Evolutionary conservation across 2,113 vertebrate genomes (phyloP).

Genomic region (Ophthalmolycus amberensis): DNA sequence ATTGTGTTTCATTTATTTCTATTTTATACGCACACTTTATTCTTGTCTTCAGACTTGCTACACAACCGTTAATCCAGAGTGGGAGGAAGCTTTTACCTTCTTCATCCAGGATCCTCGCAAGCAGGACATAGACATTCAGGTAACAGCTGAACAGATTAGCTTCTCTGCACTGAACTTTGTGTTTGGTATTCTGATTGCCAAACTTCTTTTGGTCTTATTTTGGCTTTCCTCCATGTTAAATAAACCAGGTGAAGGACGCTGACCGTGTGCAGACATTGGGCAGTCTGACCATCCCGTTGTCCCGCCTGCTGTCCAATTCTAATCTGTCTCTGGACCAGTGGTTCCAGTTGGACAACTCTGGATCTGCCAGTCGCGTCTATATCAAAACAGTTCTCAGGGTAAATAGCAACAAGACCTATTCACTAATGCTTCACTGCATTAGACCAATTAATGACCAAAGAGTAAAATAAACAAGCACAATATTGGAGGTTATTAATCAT

Average conservation of each 20-base stretch:
- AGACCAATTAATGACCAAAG: background rate
- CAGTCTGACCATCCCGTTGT: conserved; percentile 86
- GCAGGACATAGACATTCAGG: conserved; percentile 85
- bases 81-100: conserved; percentile 93
- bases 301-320: conserved; percentile 83
- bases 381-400: conserved; percentile 83
- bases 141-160: conserved; percentile 10
- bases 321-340: conserved; percentile 88
- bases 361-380: conserved; percentile 88
- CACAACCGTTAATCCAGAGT: conserved; percentile 84
- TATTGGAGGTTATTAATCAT: background rate
- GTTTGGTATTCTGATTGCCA: background rate
- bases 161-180: background rate
- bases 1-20: background rate
- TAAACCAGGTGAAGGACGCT: conserved; percentile 89
- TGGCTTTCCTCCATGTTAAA: conserved; percentile 2
- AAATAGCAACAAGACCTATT: background rate
- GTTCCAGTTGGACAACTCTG: conserved; percentile 89
- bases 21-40: background rate
- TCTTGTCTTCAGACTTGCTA: conserved; percentile 82
- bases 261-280: conserved; percentile 87
- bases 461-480: background rate
- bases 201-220: background rate
- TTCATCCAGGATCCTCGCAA: conserved; percentile 90
- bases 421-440: background rate